phyloP scores from a whole-genome alignment of 30 jellyfish, hydroid and myxozoan species.

The Hydractinia symbiolongicarpus region DNA sequence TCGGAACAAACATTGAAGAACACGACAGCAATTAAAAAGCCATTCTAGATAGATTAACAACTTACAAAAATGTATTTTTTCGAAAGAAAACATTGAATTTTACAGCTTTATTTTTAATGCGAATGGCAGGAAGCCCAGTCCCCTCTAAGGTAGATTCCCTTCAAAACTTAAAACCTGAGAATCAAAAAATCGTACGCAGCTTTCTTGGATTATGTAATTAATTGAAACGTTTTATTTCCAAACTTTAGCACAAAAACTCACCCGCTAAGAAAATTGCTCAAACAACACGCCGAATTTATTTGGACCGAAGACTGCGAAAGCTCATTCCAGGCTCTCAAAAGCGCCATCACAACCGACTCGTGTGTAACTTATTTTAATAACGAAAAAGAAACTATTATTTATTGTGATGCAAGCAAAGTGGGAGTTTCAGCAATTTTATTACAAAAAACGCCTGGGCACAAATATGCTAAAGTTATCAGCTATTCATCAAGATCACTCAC shows the following conservation, averaged over 20 bases:
- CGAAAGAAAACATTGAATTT: slow-evolving; percentile 26
- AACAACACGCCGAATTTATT: slow-evolving; percentile 21
- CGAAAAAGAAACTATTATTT: slow-evolving; percentile 8
- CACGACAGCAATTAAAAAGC: neutral
- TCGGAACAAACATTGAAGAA: neutral
- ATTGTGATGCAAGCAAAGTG: slow-evolving; percentile 14
- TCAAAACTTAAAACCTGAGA: neutral
- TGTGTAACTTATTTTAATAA: neutral
- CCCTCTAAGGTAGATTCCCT: too few relatives aligned
- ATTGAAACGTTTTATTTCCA: slow-evolving; percentile 25
- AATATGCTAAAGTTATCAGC: slow-evolving; percentile 8
- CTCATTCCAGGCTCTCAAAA: slow-evolving; percentile 6
- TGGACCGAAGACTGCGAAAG: slow-evolving; percentile 43
- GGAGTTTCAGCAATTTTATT: too few relatives aligned
- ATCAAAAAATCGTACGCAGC: slow-evolving; percentile 32
- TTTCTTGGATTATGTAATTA: neutral
- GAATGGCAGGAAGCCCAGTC: neutral
- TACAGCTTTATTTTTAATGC: slow-evolving; percentile 17
- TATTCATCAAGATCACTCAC: too few relatives aligned
- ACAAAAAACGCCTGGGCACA: neutral
- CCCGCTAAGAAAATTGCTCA: neutral
- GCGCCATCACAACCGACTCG: slow-evolving; percentile 31
- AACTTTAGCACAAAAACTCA: slow-evolving; percentile 10
- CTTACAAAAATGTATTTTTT: slow-evolving; percentile 32
- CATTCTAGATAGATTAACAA: slow-evolving; percentile 25